Base-by-base conservation (phyloP, 2,888 invertebrate species). In the Sminthurides aquaticus region DNA sequence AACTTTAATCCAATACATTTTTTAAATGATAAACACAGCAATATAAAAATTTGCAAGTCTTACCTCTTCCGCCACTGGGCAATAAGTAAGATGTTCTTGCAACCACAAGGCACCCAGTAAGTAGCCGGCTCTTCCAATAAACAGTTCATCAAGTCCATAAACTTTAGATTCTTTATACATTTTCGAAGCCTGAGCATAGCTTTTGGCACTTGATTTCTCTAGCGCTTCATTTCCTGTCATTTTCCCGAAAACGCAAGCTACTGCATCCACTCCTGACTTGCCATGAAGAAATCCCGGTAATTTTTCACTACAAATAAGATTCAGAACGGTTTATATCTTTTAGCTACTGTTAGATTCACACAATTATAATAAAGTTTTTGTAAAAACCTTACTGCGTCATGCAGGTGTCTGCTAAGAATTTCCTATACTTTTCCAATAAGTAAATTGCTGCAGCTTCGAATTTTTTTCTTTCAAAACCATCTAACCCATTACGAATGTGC, bases 91-190 rank as follows among this genome's bases (percentile, higher is more conserved):
- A 29, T 71, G 66, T 49, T 71, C 67, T 25, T 73, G 71, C 18
- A 93, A 77, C 87, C 89, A 89, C 28, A 90, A 77, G 3, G 86
- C 85, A 3, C 90, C 91, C 71, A 87, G 86, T 0, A 93, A 77
- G 75, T 88, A 92, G 0, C 92, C 93, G 54, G 91, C 86, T 68
- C 92, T 82, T 0, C 93, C 93, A 0, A 91, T 90, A 75, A 93
- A 86, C 25, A 91, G 80, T 78, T 93, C 93, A 79, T 93, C 91
- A 34, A 88, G 87, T 29, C 81, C 81, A 75, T 2, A 71, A 75
- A 72, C 27, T 5, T 85, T 79, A 74, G 86, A 87, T 60, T 83
- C 81, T 72, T 82, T 81, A 75, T 84, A 84, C 49, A 79, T 76
- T 20, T 75, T 76, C 20, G 78, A 79, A n/a, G 78, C 76, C 20